These are phyloP conservation scores for Tetragonula carbonaria DNA, from an alignment of 2,888 invertebrate species.

Conservation along the genomic window DNA sequence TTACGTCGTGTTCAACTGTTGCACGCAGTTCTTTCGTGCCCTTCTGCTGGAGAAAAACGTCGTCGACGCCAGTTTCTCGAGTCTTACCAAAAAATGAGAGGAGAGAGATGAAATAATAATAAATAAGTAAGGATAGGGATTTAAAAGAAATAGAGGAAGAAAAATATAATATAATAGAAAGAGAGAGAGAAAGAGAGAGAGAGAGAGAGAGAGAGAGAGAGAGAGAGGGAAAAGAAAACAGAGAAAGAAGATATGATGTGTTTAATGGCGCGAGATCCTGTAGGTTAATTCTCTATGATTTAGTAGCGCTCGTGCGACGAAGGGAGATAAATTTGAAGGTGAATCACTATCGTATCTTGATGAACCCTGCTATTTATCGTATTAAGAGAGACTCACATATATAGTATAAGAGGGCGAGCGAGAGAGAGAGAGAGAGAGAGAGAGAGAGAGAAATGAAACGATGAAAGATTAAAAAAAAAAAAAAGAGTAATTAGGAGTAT, in stretches of 20 bases:
- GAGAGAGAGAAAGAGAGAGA: background rate
- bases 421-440: background rate
- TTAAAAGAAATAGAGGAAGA: background rate
- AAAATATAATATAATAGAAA: background rate
- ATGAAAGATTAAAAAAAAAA: background rate
- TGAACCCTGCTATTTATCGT: slow-evolving; percentile 55
- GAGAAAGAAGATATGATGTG: background rate
- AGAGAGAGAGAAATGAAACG: background rate
- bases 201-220: slow-evolving; percentile 3
- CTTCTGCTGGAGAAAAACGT: slow-evolving; percentile 15
- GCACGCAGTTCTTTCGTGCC: slow-evolving; percentile 15
- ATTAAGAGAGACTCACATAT: slow-evolving; percentile 53
- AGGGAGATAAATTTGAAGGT: slow-evolving; percentile 49
- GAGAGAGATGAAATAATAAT: background rate
- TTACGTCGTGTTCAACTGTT: slow-evolving; percentile 16
- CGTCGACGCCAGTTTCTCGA: slow-evolving; percentile 27
- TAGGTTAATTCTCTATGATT: slow-evolving; percentile 53
- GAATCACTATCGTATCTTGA: slow-evolving; percentile 52
- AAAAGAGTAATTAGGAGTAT: slow-evolving; percentile 54
- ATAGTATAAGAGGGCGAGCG: slow-evolving; percentile 57
- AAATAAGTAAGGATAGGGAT: background rate
- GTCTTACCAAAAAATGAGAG: slow-evolving; percentile 26
- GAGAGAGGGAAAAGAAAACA: background rate
- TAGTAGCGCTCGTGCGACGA: slow-evolving; percentile 41
- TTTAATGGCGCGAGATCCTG: slow-evolving; percentile 21